A percentile compares a stretch with the other conserved stretches of the same genome.
Evolutionary conservation across 2,113 vertebrate genomes (phyloP).

Genomic region (Pardalotus punctatus): DNA sequence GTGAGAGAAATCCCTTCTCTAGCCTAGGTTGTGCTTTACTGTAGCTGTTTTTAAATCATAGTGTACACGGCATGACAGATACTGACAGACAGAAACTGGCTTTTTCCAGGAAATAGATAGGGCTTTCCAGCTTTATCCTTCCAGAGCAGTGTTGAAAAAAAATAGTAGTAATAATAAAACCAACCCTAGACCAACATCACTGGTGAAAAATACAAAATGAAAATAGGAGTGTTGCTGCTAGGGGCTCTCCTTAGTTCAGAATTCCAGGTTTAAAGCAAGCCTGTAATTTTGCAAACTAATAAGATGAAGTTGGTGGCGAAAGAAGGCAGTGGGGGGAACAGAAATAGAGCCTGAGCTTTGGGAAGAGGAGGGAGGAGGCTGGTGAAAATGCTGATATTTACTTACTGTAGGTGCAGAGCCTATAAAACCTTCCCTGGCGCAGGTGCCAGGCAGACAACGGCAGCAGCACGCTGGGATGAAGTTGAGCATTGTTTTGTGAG

Average conservation of each 20-base stretch:
- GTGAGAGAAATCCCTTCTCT: neutral
- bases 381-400: slow-evolving; percentile 27
- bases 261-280: neutral
- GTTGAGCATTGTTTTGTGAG: neutral
- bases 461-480: slow-evolving; percentile 3
- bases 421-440: neutral
- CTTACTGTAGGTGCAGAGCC: neutral
- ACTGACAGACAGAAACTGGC: neutral
- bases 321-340: fast-evolving
- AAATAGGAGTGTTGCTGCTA: neutral
- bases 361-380: neutral
- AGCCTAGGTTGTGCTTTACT: neutral
- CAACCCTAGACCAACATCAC: neutral
- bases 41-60: neutral
- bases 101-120: neutral
- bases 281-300: slow-evolving; percentile 23
- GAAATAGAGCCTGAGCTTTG: slow-evolving; percentile 1
- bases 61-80: neutral
- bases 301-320: neutral
- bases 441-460: neutral
- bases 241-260: neutral
- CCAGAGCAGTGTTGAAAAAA: neutral
- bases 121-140: neutral
- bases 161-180: neutral
- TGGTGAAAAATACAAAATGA: neutral